These are phyloP conservation scores for Psix sp. DNA, from an alignment of 1,140 invertebrate species.

Conservation along the genomic window DNA sequence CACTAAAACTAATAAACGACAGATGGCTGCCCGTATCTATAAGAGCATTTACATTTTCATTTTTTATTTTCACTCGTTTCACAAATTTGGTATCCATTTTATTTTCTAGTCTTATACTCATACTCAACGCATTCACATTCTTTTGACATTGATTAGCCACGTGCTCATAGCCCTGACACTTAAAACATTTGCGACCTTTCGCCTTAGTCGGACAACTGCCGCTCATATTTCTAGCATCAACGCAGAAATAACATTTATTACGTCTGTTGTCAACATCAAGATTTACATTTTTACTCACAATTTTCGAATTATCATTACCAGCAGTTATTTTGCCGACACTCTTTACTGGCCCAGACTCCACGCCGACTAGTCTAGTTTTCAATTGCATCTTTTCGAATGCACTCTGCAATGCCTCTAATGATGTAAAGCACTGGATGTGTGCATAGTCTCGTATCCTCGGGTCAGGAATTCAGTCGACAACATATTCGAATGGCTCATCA, in stretches of 20 bases:
- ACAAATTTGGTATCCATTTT: not conserved
- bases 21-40: constrained; percentile 13
- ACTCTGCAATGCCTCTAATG: constrained; percentile 2
- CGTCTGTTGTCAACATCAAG: not conserved
- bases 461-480: constrained; percentile 33
- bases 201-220: constrained; percentile 3
- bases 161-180: not conserved
- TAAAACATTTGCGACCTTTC: constrained; percentile 9
- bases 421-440: constrained; percentile 15
- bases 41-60: not conserved
- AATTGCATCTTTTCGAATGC: constrained; percentile 25
- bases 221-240: not conserved
- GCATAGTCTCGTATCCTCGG: constrained; percentile 21
- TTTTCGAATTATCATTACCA: not conserved
- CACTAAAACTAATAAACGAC: not conserved
- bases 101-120: not conserved
- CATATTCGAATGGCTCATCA: constrained; percentile 21
- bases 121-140: constrained; percentile 1
- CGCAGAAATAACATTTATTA: constrained; percentile 12
- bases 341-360: constrained; percentile 3
- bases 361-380: not conserved
- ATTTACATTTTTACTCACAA: not conserved
- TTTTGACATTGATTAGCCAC: not conserved
- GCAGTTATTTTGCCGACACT: not conserved
- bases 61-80: not conserved